Conservation (phyloP, 2,797 vertebrate genomes). For the Coracias cyanogaster region DNA sequence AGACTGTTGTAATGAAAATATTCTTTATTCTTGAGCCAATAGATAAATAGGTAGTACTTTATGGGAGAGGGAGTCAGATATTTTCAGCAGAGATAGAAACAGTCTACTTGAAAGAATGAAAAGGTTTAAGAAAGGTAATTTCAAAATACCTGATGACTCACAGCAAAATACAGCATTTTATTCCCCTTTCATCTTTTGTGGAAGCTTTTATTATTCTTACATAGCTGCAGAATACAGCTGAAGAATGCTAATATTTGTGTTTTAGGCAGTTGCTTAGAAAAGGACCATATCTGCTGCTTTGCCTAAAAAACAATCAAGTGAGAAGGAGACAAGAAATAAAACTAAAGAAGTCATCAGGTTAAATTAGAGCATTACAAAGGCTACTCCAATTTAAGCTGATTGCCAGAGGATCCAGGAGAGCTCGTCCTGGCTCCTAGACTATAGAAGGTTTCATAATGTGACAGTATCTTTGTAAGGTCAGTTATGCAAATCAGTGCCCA, state of each 20-base stretch:
- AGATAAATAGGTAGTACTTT: background rate
- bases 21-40: background rate
- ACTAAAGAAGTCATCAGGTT: background rate
- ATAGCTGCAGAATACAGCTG: background rate
- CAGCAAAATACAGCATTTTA: conserved; percentile 3
- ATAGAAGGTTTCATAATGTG: background rate
- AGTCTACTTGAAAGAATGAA: background rate
- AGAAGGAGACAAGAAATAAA: background rate
- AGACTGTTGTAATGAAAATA: background rate
- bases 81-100: background rate
- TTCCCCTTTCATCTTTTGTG: background rate
- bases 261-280: conserved; percentile 1
- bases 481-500: background rate
- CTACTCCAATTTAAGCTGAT: background rate
- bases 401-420: background rate
- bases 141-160: background rate
- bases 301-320: background rate
- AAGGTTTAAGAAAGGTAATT: background rate
- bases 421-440: background rate
- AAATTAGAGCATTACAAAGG: background rate
- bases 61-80: background rate
- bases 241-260: background rate
- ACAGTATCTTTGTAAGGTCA: background rate
- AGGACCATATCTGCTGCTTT: background rate
- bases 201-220: conserved; percentile 26